phyloP scores from a whole-genome alignment of 1,140 invertebrate species.

The Papilio helenus region DNA sequence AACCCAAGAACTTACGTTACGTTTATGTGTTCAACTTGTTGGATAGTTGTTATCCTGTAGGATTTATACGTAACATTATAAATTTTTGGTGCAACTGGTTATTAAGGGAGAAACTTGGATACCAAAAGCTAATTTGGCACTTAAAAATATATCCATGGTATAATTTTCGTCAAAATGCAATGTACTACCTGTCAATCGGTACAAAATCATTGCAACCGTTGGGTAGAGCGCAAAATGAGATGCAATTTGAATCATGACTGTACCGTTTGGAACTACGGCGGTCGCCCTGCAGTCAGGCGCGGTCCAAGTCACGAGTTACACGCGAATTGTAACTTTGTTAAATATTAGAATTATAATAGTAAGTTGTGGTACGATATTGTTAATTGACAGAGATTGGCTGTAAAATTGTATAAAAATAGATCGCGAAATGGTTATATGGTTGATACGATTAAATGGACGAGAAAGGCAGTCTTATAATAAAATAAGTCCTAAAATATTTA shows the following conservation, averaged over 20 bases:
- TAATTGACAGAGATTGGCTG: too few relatives aligned
- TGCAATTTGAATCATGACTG: slow-evolving; percentile 76
- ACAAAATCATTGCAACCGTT: slow-evolving; percentile 70
- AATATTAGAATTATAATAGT: background rate
- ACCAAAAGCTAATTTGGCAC: slow-evolving; percentile 34
- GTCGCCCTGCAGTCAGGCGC: slow-evolving; percentile 59
- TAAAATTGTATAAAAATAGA: too few relatives aligned
- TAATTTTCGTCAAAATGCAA: slow-evolving; percentile 57
- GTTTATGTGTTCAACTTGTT: background rate
- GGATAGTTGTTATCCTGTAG: background rate
- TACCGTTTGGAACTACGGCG: slow-evolving; percentile 63
- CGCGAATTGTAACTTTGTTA: background rate
- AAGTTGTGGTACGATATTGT: too few relatives aligned
- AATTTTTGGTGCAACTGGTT: background rate
- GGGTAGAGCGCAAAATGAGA: slow-evolving; percentile 69
- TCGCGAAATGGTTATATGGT: too few relatives aligned
- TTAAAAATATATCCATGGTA: slow-evolving; percentile 54
- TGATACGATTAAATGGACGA: too few relatives aligned
- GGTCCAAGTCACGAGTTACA: slow-evolving; percentile 49
- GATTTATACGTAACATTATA: background rate
- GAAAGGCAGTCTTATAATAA: too few relatives aligned
- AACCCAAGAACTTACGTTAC: background rate
- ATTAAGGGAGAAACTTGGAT: background rate
- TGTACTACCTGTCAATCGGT: slow-evolving; percentile 63
- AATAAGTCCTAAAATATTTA: too few relatives aligned